Percentiles rank a stretch among this genome's conserved stretches.
phyloP scores from a whole-genome alignment of 2,797 vertebrate genomes.

The Mycteria americana region DNA sequence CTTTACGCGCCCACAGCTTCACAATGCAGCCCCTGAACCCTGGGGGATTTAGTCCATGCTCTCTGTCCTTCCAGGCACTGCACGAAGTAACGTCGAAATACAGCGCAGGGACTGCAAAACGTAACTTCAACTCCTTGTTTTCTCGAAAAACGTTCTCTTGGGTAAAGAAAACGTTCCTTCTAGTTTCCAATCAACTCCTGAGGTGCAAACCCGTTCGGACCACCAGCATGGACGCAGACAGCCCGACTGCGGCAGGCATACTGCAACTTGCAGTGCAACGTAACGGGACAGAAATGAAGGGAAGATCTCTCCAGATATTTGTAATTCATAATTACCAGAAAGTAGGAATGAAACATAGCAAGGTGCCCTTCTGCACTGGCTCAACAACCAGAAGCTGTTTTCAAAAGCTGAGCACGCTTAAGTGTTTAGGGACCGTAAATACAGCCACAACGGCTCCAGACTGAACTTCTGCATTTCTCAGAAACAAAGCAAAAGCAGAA shows the following conservation, averaged over 20 bases:
- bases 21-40: not conserved
- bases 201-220: not conserved
- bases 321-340: not conserved
- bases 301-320: not conserved
- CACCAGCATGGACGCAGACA: not conserved
- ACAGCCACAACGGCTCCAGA: not conserved
- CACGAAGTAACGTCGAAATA: rapidly evolving
- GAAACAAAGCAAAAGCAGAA: not conserved
- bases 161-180: not conserved
- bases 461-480: not conserved
- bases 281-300: not conserved
- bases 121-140: not conserved
- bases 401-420: not conserved
- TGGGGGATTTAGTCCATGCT: not conserved
- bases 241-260: not conserved
- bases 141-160: not conserved
- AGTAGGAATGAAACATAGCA: not conserved
- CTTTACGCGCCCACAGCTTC: not conserved
- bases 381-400: not conserved
- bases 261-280: not conserved
- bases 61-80: not conserved
- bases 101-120: not conserved
- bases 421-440: not conserved
- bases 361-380: not conserved
- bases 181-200: not conserved